Percentiles rank a stretch among this genome's conserved stretches.
These are phyloP conservation scores for Formica aserva DNA, from an alignment of 2,888 invertebrate genomes.

Conservation along the genomic window DNA sequence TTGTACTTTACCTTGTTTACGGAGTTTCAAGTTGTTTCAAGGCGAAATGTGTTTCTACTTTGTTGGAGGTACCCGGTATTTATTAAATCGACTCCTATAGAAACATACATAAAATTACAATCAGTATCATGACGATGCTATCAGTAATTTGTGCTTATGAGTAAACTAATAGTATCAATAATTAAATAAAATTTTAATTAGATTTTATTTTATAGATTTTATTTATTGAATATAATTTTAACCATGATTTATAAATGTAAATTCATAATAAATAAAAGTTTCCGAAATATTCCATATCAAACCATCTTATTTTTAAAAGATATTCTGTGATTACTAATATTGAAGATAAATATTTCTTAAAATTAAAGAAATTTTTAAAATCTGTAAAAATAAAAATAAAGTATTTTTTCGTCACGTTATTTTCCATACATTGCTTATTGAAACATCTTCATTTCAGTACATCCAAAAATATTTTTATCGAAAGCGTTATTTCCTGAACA, in stretches of 20 bases:
- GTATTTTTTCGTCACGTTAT: neutral
- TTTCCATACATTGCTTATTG: neutral
- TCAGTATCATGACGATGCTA: neutral
- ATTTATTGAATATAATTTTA: neutral
- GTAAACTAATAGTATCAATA: neutral
- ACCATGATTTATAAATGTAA: neutral
- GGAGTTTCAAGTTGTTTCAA: neutral
- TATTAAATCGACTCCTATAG: neutral
- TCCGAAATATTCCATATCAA: neutral
- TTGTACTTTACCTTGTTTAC: slow-evolving; percentile 7
- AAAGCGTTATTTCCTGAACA: neutral
- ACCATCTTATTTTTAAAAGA: neutral
- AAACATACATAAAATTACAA: neutral
- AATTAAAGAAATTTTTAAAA: neutral
- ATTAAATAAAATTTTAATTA: neutral
- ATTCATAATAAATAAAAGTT: neutral
- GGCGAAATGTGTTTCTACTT: neutral
- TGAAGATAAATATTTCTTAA: slow-evolving; percentile 9
- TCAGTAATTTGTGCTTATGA: neutral
- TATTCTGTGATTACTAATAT: neutral
- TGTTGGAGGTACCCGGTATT: neutral
- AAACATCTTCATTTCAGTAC: slow-evolving; percentile 5
- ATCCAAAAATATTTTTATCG: neutral
- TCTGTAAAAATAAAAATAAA: neutral
- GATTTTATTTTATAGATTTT: neutral